These are phyloP conservation scores for Gnathonemus longibarbis DNA, from an alignment of 2,113 vertebrate genomes.

Conservation along the genomic window DNA sequence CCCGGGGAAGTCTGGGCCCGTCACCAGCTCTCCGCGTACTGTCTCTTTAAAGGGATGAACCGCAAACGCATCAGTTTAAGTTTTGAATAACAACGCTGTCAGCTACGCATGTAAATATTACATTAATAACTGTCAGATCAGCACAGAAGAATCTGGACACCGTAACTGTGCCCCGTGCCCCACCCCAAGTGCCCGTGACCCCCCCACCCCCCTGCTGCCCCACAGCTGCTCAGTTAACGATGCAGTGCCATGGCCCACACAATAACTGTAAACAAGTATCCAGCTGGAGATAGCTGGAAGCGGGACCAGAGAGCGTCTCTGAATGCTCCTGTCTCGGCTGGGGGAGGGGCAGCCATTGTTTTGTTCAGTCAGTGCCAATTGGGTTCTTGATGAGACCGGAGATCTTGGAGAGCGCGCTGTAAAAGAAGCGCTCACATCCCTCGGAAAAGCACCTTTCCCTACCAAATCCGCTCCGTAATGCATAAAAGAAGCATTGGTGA, in stretches of 20 bases:
- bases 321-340: background rate
- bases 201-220: background rate
- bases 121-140: background rate
- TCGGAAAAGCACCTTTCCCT: constrained; percentile 50
- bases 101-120: background rate
- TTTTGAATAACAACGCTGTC: background rate
- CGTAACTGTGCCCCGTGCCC: no score
- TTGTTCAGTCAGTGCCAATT: constrained; percentile 41
- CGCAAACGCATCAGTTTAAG: background rate
- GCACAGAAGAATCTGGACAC: background rate
- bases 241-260: background rate
- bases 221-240: background rate
- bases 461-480: background rate
- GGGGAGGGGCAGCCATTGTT: background rate
- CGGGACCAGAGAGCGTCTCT: background rate
- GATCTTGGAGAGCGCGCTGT: constrained; percentile 42
- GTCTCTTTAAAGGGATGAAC: background rate
- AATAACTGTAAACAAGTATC: background rate
- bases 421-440: constrained; percentile 41
- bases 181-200: background rate
- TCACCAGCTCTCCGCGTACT: background rate
- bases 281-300: background rate
- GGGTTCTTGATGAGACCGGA: constrained; percentile 39
- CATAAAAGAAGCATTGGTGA: constrained; percentile 48
- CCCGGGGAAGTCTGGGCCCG: background rate